phyloP scores from a whole-genome alignment of 2,888 invertebrate species.

The Molorchus minor region DNA sequence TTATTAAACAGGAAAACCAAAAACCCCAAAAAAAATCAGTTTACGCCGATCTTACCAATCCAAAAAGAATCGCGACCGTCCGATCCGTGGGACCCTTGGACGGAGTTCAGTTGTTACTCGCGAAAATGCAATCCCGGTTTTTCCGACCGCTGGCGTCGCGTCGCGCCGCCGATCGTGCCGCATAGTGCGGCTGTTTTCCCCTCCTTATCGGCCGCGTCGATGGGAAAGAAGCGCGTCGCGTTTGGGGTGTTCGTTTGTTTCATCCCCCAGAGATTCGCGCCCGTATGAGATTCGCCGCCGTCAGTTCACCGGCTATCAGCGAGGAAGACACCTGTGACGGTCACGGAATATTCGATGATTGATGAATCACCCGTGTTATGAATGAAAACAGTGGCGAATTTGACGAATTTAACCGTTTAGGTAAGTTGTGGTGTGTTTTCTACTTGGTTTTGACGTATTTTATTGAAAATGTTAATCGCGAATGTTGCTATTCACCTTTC shows the following conservation, averaged over 20 bases:
- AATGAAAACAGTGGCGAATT: constrained; percentile 21
- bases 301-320: constrained; percentile 42
- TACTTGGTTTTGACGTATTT: no score
- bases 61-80: background rate
- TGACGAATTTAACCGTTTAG: background rate
- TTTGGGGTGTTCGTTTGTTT: constrained; percentile 28
- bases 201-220: constrained; percentile 37
- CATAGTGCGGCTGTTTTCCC: no score
- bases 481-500: background rate
- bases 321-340: constrained; percentile 25
- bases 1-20: no score
- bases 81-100: constrained; percentile 17
- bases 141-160: no score
- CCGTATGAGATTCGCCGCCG: constrained; percentile 36
- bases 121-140: constrained; percentile 33
- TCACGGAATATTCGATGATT: constrained; percentile 28
- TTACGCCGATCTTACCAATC: no score
- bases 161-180: no score
- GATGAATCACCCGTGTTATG: constrained; percentile 18
- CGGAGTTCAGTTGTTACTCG: constrained; percentile 42
- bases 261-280: constrained; percentile 33
- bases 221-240: constrained; percentile 29
- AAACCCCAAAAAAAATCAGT: no score
- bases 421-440: constrained; percentile 6
- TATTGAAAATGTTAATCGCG: background rate